Percentiles rank a stretch among this genome's conserved stretches.
phyloP scores from a whole-genome alignment of 2,888 invertebrate genomes.

The Tromatobia lineatoria region DNA sequence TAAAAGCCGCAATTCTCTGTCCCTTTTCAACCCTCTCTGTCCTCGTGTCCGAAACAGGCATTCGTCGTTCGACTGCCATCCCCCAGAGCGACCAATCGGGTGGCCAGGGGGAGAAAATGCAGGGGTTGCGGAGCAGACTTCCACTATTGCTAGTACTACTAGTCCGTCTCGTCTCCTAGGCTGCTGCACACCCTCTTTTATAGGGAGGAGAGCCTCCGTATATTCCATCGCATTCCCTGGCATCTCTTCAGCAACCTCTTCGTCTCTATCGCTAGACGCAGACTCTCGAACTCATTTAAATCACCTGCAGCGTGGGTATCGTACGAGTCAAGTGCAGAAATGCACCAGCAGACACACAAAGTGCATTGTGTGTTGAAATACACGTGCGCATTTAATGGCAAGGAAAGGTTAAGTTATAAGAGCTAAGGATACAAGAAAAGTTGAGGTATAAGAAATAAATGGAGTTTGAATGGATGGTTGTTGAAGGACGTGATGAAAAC shows the following conservation, averaged over 20 bases:
- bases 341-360: neutral
- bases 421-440: neutral
- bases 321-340: slow-evolving; percentile 58
- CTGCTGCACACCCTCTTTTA: slow-evolving; percentile 42
- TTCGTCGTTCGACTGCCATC: slow-evolving; percentile 65
- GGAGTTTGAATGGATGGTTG: no score
- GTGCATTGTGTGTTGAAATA: neutral
- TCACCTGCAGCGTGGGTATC: slow-evolving; percentile 72
- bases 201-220: neutral
- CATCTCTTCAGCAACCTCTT: neutral
- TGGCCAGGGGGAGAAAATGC: slow-evolving; percentile 43
- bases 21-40: slow-evolving; percentile 62
- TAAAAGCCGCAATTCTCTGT: slow-evolving; percentile 58
- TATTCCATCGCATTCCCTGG: slow-evolving; percentile 7
- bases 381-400: slow-evolving; percentile 25
- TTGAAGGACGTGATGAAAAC: neutral
- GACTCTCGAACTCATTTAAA: slow-evolving; percentile 76
- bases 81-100: slow-evolving; percentile 46
- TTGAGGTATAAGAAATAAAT: neutral
- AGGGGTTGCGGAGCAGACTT: slow-evolving; percentile 61
- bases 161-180: slow-evolving; percentile 61
- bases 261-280: slow-evolving; percentile 40
- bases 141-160: slow-evolving; percentile 3
- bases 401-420: neutral
- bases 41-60: slow-evolving; percentile 74